Evolutionary conservation across 2,797 vertebrate species (phyloP), one percentile per base, ranked within the genome.

Genomic region (Rhodeus uyekii): DNA sequence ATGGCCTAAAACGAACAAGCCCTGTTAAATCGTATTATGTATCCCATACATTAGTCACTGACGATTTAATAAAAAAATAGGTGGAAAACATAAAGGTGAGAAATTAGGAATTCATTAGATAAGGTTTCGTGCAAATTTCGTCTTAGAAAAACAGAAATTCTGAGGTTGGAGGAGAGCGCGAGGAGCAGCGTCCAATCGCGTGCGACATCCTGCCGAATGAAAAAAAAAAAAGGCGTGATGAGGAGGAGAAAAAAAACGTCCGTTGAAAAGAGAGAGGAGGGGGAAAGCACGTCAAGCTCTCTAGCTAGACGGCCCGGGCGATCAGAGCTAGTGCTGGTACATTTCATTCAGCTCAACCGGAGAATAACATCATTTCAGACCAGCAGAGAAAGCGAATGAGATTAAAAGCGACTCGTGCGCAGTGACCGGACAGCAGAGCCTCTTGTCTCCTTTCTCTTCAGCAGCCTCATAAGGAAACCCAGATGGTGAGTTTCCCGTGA

Each of bases 401-500:
- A 88, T 72, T 44, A 74, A 58, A 48, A 38, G 58, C 83, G 29
- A 87, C 60, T 83, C 18, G 12, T 16, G 79, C 78, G 38, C 36
- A 44, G 74, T 29, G 86, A 81, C 29, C 79, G 78, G 87, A 78
- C 27, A n/a, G 71, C 61, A 48, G 38, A 78, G n/a, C 68, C 81
- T 84, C 71, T 86, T 84, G 74, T 55, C 86, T 80, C 84, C 74
- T 81, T 61, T 90, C 24, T 83, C 84, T 83, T 79, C 82, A 77
- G 38, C 55, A 61, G 67, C 77, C 82, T 87, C 84, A 91, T 76
- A 79, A 87, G 78, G 72, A 90, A 39, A 88, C 88, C 80, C 93
- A 93, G 92, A 95, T 95, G 95, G 95, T 95, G 90, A 95, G 95
- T 91, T 77, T 76, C 22, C 76, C 42, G 78, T 44, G 39, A 58